These are phyloP conservation scores for Staurois parvus DNA, from an alignment of 2,797 vertebrate genomes.

Conservation along the genomic window DNA sequence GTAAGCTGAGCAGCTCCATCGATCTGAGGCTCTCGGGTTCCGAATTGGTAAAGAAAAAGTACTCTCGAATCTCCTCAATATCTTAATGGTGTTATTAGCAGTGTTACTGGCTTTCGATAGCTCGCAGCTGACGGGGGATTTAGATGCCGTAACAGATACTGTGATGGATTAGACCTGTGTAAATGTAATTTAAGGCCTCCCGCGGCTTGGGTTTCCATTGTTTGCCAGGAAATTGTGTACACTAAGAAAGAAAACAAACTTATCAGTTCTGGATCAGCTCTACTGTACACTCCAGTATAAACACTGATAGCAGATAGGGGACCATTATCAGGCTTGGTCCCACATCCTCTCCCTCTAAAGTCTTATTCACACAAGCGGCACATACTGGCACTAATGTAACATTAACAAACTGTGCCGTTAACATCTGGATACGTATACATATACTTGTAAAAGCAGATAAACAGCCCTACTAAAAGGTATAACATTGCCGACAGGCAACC, in stretches of 20 bases:
- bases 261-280: constrained; percentile 32
- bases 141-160: constrained; percentile 57
- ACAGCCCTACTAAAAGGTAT: no score
- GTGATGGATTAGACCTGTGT: constrained; percentile 52
- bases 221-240: constrained; percentile 47
- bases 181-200: constrained; percentile 54
- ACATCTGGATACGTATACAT: no score
- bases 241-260: constrained; percentile 44
- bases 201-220: constrained; percentile 44
- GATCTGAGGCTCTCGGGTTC: constrained; percentile 1
- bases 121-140: constrained; percentile 44
- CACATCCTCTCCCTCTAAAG: neutral
- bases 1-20: neutral
- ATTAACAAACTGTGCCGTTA: no score
- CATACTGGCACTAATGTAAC: neutral
- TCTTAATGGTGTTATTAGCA: constrained; percentile 40
- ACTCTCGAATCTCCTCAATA: constrained; percentile 33
- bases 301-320: constrained; percentile 27
- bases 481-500: no score
- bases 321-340: neutral
- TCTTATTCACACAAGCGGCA: neutral
- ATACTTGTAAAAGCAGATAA: no score
- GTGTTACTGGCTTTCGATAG: constrained; percentile 27
- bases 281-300: neutral
- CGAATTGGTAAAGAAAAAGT: neutral